Base-by-base conservation (phyloP, 2,797 vertebrate genomes). In the Benthosema pterotum region DNA sequence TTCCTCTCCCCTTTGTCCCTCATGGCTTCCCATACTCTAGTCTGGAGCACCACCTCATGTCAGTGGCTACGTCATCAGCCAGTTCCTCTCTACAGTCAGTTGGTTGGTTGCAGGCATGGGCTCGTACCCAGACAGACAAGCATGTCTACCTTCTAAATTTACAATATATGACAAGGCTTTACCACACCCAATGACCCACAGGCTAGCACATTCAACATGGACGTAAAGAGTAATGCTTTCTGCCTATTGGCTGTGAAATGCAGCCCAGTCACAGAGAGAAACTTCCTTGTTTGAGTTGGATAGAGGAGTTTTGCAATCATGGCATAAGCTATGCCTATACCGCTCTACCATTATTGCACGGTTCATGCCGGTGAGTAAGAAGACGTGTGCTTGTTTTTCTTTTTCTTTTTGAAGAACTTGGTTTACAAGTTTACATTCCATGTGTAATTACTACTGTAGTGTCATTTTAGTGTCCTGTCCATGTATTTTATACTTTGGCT, bases 251-350 rank as follows among this genome's bases (percentile, higher is more conserved):
- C 16, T 22, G 49, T 12, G 63, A 28, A 71, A 25, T 13, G 16
- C 25, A 52, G 15, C 61, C 47, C 55, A 52, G 28, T 38, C 4
- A 14, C n/a, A 53, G 52, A 15, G n/a, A 50, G 12, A 53, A 9
- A 90, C 87, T 90, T 91, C 89, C 88, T 84, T 73, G 4, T 87
- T 83, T 68, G 60, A 83, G 54, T 52, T 67, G 42, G 22, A 52
- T 59, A 48, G 14, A 47, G 1, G 53, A 25, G 51, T 19, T 43
- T 17, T 4, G 8, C 18, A 14, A 18, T 48, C 19, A 60, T 65
- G 60, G 8, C 11, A 38, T 38, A n/a, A n/a, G 32, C 32, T 46
- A 4, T 46, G 45, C n/a, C 45, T 46, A n/a, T n/a, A 3, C 13
- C n/a, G n/a, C 45, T 46, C 45, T n/a, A n/a, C n/a, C 3, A 46